Evolutionary conservation across 2,888 invertebrate genomes (phyloP).

Genomic region (Encarsia formosa): DNA sequence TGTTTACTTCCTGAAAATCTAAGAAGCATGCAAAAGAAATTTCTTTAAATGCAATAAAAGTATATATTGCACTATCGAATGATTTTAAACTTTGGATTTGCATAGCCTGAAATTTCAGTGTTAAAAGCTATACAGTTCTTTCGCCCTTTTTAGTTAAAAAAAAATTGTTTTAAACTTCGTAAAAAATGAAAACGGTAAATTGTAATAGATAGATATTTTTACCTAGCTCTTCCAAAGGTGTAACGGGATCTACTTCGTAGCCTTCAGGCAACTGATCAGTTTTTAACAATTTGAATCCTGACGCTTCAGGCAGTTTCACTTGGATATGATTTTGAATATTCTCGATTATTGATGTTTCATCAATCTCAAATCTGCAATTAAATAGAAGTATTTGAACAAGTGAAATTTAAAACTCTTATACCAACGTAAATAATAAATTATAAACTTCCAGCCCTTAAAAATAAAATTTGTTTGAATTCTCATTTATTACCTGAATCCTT

Average conservation of each 20-base stretch:
- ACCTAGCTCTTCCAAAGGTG: slow-evolving; percentile 29
- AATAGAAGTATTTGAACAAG: not conserved
- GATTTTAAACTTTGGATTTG: too few relatives aligned
- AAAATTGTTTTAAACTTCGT: not conserved
- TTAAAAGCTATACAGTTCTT: too few relatives aligned
- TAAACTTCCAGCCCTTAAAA: too few relatives aligned
- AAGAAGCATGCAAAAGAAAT: too few relatives aligned
- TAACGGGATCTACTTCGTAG: slow-evolving; percentile 50
- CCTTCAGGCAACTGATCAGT: slow-evolving; percentile 47
- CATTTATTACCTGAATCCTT: slow-evolving; percentile 33
- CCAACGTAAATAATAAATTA: too few relatives aligned
- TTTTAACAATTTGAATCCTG: slow-evolving; percentile 46
- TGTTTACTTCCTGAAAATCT: too few relatives aligned
- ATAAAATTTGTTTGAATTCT: too few relatives aligned
- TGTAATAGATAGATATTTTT: not conserved
- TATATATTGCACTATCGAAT: too few relatives aligned
- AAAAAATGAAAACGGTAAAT: not conserved
- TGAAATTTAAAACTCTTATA: too few relatives aligned
- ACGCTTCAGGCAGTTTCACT: slow-evolving; percentile 47
- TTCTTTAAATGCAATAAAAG: too few relatives aligned
- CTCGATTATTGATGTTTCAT: slow-evolving; percentile 30
- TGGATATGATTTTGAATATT: slow-evolving; percentile 36
- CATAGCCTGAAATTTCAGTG: too few relatives aligned
- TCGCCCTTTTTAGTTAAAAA: not conserved
- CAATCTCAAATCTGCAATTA: slow-evolving; percentile 48